Base-by-base conservation (phyloP, 1,140 invertebrate species). In the Venustaconcha ellipsiformis region DNA sequence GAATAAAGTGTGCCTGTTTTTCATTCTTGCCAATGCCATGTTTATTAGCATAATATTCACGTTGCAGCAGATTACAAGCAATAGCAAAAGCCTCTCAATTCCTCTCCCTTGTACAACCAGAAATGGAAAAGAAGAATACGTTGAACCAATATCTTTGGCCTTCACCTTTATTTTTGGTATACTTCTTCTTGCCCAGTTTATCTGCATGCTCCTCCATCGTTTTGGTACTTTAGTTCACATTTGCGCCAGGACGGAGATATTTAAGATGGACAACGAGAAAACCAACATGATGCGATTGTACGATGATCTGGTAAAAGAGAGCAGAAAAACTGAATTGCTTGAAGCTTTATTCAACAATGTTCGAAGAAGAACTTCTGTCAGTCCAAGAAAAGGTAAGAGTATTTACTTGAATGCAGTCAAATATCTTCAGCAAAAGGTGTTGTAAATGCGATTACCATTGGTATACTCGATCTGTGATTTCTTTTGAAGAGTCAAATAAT, bases 1-100 rank as follows among this genome's bases (percentile, higher is more conserved):
- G 88, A 96, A 98, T 91, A 94, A 95, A 88, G 95, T 95, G 0
- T 89, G 85, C 70, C 76, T 89, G 57, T 82, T 83, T 18, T 89
- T 89, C 70, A 83, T 87, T 30, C 76, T 89, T 17, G 83, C 88
- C n/a, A 89, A 89, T 67, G 82, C 79, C 14, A 73, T 89, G 14
- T 89, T 88, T 75, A 81, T 89, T 48, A 82, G 88, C 18, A 80
- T 89, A 6, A 83, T 88, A 14, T 88, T 80, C 71, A 78, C 77
- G 14, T 67, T 86, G 2, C 80, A 78, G 26, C 73, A 84, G 78
- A 75, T 80, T 37, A 72, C 84, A 71, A n/a, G 57, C 62, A 48
- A 48, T 48, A 48, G 6, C 37, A 48, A 48, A 48, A 82, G 78
- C 65, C 74, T 86, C 14, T 78, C 80, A 0, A 65, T 86, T 30